Conservation (phyloP, 2,888 invertebrate genomes). For the Drosophila gaucha region DNA sequence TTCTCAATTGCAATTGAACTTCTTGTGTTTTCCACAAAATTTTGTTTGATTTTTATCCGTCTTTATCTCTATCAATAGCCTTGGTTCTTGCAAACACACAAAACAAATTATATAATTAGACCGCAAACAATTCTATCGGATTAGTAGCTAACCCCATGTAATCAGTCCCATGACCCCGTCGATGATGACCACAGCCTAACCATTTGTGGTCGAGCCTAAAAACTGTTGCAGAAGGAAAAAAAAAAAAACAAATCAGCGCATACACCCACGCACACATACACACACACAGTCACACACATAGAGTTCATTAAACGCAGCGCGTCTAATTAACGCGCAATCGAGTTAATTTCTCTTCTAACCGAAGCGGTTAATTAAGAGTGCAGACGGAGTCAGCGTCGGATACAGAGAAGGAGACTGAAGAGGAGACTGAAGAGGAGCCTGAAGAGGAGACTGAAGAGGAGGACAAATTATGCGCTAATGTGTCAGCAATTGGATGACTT, state of each 20-base stretch:
- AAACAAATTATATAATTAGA: conserved; percentile 9
- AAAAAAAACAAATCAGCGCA: conserved; percentile 44
- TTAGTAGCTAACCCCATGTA: conserved; percentile 28
- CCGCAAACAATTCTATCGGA: conserved; percentile 21
- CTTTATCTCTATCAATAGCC: neutral
- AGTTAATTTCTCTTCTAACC: conserved; percentile 78
- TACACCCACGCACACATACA: conserved; percentile 12
- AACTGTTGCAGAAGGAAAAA: conserved; percentile 16
- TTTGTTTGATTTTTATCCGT: neutral
- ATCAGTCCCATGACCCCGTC: conserved; percentile 86
- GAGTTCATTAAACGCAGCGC: conserved; percentile 77
- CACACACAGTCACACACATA: conserved; percentile 21
- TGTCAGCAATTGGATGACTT: conserved; percentile 61
- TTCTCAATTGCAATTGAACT: neutral
- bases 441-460: conserved; percentile 5
- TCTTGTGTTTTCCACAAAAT: neutral
- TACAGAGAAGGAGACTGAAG: neutral
- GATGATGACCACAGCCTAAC: conserved; percentile 87
- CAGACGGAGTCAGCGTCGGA: conserved; percentile 52
- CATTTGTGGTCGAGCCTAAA: conserved; percentile 85
- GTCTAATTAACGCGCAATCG: conserved; percentile 79
- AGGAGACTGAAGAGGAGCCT: neutral
- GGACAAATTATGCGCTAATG: conserved; percentile 73
- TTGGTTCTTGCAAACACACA: neutral
- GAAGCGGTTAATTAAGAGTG: conserved; percentile 72